Base-by-base conservation (phyloP, 1,140 invertebrate genomes). In the Cydia pomonella region DNA sequence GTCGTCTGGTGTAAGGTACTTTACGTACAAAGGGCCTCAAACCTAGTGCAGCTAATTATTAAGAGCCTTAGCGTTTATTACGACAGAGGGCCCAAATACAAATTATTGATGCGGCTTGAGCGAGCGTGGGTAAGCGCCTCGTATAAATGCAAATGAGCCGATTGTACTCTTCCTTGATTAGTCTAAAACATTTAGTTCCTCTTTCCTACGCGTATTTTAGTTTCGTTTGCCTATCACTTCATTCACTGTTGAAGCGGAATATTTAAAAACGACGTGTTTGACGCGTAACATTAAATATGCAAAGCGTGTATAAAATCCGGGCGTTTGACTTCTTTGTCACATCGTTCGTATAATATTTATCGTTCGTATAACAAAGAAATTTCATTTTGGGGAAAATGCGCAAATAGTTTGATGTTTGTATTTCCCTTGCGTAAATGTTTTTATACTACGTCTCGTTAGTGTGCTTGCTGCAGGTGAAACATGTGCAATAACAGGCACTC, bases 381-480 rank as follows among this genome's bases (percentile, higher is more conserved):
- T 87, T 84, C 81, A 88, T 91, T 89, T 90, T 86, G 85, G 86
- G 84, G 77, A 79, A 86, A 89, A 89, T 80, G 85, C 82, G 82
- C 86, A 89, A 90, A 90, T 89, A 88, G 87, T 89, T 90, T 85
- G 87, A 91, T 85, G 86, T 91, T 89, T 87, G 87, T 87, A 90
- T 90, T 90, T 91, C 88, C 87, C 88, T 77, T 85, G 87, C 87
- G 88, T 90, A 91, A 89, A 90, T 90, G 84, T 89, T 91, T 87
- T 89, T 88, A 88, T 50, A 85, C 84, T 83, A 86, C 83, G 81
- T 83, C 80, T 25, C 72, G 73, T 66, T 79, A 82, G 87, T 84
- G 59, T 23, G 27, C 84, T 86, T 18, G 85, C 84, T 87, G 84
- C 84, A 84, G 82, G 83, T 86, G 85, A 89, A 89, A 89, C 87